Evolutionary conservation across 1,140 invertebrate genomes (phyloP).

Genomic region (Saccostrea cuccullata): DNA sequence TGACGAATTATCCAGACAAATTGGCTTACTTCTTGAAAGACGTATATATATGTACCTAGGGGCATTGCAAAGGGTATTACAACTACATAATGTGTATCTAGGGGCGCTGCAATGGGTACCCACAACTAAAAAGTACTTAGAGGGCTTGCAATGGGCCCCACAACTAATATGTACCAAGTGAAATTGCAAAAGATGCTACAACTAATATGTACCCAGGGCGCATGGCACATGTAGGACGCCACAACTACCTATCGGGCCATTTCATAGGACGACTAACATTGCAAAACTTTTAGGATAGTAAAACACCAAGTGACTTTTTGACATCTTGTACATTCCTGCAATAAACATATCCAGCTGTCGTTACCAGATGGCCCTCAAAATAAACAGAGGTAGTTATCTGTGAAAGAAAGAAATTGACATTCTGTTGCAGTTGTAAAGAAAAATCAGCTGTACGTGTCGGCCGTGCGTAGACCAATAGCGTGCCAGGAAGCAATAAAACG

Average conservation of each 20-base stretch:
- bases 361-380: background rate
- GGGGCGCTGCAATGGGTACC: too few relatives aligned
- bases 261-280: too few relatives aligned
- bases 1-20: background rate
- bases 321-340: background rate
- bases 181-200: too few relatives aligned
- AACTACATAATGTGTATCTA: too few relatives aligned
- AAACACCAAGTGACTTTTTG: background rate
- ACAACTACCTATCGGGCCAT: too few relatives aligned
- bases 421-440: background rate
- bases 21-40: background rate
- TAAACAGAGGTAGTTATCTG: background rate
- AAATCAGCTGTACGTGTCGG: background rate
- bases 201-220: background rate
- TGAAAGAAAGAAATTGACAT: background rate
- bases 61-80: too few relatives aligned
- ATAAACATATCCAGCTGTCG: background rate
- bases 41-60: too few relatives aligned
- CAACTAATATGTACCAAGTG: too few relatives aligned
- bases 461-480: background rate
- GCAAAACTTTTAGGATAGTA: background rate
- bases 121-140: too few relatives aligned
- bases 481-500: slow-evolving; percentile 9
- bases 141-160: too few relatives aligned
- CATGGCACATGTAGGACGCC: too few relatives aligned